Percentiles rank a stretch among this genome's conserved stretches.
These are phyloP conservation scores for Nymphalis polychloros DNA, from an alignment of 2,888 invertebrate genomes.

Conservation along the genomic window DNA sequence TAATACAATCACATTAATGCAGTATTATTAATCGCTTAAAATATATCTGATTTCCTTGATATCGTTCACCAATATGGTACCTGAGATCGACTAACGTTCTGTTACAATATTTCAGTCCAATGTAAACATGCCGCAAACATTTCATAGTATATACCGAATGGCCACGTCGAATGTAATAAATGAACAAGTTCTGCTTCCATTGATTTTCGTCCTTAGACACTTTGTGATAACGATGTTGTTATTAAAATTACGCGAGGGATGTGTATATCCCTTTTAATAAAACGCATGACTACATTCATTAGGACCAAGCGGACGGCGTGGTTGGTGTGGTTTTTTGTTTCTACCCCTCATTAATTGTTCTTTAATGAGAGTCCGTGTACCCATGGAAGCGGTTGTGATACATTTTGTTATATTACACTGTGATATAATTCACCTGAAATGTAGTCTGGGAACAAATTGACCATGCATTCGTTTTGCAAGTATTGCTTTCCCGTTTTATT, in stretches of 20 bases:
- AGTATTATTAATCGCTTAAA: neutral
- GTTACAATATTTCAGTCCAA: constrained; percentile 13
- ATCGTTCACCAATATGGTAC: neutral
- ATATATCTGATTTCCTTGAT: neutral
- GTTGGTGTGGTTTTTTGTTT: constrained; percentile 51
- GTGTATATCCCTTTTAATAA: constrained; percentile 43
- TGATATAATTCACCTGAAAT: constrained; percentile 46
- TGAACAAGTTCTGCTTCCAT: constrained; percentile 17
- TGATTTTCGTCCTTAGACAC: constrained; percentile 33
- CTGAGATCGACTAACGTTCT: constrained; percentile 4
- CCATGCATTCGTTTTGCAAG: constrained; percentile 18
- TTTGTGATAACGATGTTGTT: constrained; percentile 35
- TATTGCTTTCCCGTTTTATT: constrained; percentile 5
- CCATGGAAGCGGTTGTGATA: constrained; percentile 39
- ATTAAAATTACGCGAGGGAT: constrained; percentile 35
- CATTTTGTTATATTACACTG: constrained; percentile 41
- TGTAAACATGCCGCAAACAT: constrained; percentile 21
- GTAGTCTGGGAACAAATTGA: constrained; percentile 44
- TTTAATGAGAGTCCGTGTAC: constrained; percentile 51
- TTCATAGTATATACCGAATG: constrained; percentile 22
- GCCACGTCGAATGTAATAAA: constrained; percentile 23
- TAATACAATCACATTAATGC: too few relatives aligned
- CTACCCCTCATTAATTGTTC: constrained; percentile 55
- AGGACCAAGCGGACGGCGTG: constrained; percentile 44
- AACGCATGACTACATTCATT: constrained; percentile 54